phyloP scores from a whole-genome alignment of 1,140 invertebrate species.

The Zaprionus ghesquierei region DNA sequence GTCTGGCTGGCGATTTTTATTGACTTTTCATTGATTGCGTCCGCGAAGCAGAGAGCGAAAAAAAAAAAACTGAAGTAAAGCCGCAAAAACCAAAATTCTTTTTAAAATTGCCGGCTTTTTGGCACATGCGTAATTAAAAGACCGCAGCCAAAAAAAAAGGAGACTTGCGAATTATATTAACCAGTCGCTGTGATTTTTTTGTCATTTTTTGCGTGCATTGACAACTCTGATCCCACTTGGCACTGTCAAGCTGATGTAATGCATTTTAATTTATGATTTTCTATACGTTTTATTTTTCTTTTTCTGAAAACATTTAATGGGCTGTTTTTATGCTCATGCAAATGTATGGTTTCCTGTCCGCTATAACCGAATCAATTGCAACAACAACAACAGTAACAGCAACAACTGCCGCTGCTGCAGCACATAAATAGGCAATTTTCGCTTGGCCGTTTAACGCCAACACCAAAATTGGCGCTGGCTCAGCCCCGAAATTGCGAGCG shows the following conservation, averaged over 20 bases:
- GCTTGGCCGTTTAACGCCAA: constrained; percentile 74
- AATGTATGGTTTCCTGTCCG: constrained; percentile 68
- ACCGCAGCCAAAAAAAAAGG: constrained; percentile 25
- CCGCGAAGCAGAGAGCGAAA: constrained; percentile 14
- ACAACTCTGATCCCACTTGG: too few relatives aligned
- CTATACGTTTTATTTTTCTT: constrained; percentile 3
- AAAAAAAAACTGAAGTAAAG: constrained; percentile 24
- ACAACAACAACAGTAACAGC: constrained; percentile 5
- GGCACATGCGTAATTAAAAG: constrained; percentile 66
- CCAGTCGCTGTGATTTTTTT: constrained; percentile 33
- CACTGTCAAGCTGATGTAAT: constrained; percentile 53
- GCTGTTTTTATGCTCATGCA: constrained; percentile 64
- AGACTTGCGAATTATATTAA: constrained; percentile 57
- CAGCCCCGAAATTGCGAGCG: constrained; percentile 1
- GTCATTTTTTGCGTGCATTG: constrained; percentile 18
- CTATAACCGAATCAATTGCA: constrained; percentile 1
- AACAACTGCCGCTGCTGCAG: constrained; percentile 30
- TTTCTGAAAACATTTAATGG: constrained; percentile 42
- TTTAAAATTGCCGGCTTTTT: constrained; percentile 55
- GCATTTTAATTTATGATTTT: constrained; percentile 42
- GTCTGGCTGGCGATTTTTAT: constrained; percentile 53
- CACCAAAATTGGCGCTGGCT: constrained; percentile 38
- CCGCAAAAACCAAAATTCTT: constrained; percentile 42
- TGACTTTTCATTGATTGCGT: constrained; percentile 70
- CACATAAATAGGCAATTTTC: constrained; percentile 74